phyloP scores from a whole-genome alignment of 2,888 invertebrate species.

The Dasysyrphus albostriatus region DNA sequence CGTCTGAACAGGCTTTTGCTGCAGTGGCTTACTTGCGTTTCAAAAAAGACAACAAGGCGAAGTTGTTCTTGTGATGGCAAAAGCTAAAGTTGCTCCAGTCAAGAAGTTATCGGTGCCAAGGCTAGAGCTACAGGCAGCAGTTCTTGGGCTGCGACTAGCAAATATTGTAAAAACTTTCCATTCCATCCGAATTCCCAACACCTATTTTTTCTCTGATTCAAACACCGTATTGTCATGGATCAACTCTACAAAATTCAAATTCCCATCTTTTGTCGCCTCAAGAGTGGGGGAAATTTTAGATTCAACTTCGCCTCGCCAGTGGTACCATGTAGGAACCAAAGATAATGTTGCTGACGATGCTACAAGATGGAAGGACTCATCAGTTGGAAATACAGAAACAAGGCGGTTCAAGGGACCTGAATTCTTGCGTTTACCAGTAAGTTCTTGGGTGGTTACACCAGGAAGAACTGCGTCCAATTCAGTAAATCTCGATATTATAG shows the following conservation, averaged over 20 bases:
- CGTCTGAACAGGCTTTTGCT: slow-evolving; percentile 20
- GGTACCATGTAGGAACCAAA: slow-evolving; percentile 29
- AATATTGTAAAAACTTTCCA: background rate
- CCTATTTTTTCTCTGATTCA: background rate
- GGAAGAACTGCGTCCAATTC: background rate
- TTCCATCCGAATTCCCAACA: background rate
- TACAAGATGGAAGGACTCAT: slow-evolving; percentile 26
- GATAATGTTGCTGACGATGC: slow-evolving; percentile 41
- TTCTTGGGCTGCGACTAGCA: background rate
- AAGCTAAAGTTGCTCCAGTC: slow-evolving; percentile 16
- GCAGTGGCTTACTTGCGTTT: slow-evolving; percentile 6
- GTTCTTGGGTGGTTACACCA: slow-evolving; percentile 6
- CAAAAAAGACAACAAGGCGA: background rate
- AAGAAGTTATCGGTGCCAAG: slow-evolving; percentile 18
- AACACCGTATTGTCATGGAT: slow-evolving; percentile 17
- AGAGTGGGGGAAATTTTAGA: slow-evolving; percentile 36
- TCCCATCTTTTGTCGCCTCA: slow-evolving; percentile 32
- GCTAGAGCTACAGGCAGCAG: slow-evolving; percentile 15
- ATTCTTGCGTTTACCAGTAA: background rate
- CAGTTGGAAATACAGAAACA: slow-evolving; percentile 7
- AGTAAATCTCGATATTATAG: background rate
- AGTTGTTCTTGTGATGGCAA: background rate
- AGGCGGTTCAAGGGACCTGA: slow-evolving; percentile 35
- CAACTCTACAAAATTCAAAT: background rate
- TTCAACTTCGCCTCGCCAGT: slow-evolving; percentile 15